A percentile compares a stretch with the other conserved stretches of the same genome.
These are phyloP conservation scores for Hucho hucho DNA, from an alignment of 2,113 vertebrate species.

Conservation along the genomic window DNA sequence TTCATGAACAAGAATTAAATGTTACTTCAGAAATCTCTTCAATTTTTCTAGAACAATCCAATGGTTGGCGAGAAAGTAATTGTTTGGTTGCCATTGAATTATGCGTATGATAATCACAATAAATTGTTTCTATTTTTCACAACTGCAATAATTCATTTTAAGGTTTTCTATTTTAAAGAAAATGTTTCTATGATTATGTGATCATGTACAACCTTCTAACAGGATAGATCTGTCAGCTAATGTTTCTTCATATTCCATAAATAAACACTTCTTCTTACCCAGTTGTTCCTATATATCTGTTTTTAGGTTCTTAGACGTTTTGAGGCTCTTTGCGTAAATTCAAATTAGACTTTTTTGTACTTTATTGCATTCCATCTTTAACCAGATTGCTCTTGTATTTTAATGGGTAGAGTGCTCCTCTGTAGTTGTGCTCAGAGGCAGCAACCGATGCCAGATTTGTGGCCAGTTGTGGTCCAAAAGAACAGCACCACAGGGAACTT, in stretches of 20 bases:
- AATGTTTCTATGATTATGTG: conserved; percentile 53
- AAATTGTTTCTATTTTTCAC: neutral
- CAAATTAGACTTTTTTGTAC: conserved; percentile 50
- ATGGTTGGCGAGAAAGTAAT: too few relatives aligned
- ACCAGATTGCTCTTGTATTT: conserved; percentile 61
- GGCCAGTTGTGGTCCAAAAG: conserved; percentile 68
- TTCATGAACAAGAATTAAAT: neutral
- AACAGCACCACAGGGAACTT: conserved; percentile 72
- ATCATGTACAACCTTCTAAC: conserved; percentile 45
- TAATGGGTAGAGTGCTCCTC: conserved; percentile 55
- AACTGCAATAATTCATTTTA: neutral
- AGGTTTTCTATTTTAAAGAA: conserved; percentile 28
- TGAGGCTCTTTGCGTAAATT: conserved; percentile 62
- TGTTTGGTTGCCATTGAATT: too few relatives aligned
- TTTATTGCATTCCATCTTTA: conserved; percentile 68
- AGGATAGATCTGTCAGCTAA: conserved; percentile 44
- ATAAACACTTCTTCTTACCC: conserved; percentile 53
- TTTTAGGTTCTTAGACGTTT: conserved; percentile 58
- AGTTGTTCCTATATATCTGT: conserved; percentile 62
- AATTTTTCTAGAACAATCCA: too few relatives aligned
- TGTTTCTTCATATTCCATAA: conserved; percentile 56
- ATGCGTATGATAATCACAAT: neutral
- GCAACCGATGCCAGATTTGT: conserved; percentile 60
- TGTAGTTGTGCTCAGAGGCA: conserved; percentile 56
- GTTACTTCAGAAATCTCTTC: neutral